A percentile compares a stretch with the other conserved stretches of the same genome.
These are phyloP conservation scores for Syngnathoides biaculeatus DNA, from an alignment of 2,113 vertebrate genomes.

Conservation along the genomic window DNA sequence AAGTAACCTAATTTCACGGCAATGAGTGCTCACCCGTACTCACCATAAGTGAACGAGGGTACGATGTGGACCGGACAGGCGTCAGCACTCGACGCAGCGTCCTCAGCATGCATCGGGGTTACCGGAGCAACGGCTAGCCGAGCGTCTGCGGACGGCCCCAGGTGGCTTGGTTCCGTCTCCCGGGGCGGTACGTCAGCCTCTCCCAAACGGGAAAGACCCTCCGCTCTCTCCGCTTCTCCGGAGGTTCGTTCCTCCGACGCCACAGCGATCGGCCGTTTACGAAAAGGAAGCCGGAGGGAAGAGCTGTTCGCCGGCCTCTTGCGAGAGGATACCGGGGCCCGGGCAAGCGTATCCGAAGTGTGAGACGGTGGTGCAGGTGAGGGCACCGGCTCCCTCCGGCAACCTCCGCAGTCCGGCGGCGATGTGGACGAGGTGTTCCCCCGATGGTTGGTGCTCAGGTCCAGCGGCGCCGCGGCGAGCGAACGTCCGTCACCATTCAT, in stretches of 20 bases:
- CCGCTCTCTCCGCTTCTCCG: background rate
- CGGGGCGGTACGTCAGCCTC: background rate
- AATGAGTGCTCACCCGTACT: background rate
- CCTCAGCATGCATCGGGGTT: conserved; percentile 7
- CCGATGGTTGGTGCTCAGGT: conserved; percentile 65
- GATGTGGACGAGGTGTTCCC: conserved; percentile 20
- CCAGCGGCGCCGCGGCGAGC: conserved; percentile 64
- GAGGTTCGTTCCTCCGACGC: conserved; percentile 38
- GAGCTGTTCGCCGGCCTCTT: conserved; percentile 38
- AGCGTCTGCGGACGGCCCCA: conserved; percentile 1
- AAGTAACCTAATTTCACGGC: background rate
- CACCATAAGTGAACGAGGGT: conserved; percentile 29
- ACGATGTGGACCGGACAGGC: conserved; percentile 7
- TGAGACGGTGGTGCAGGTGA: conserved; percentile 36
- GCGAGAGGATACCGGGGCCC: background rate
- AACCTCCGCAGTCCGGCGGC: background rate
- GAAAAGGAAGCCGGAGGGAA: conserved; percentile 61
- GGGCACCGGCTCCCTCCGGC: background rate
- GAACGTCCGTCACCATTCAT: conserved; percentile 64
- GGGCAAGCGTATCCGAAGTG: background rate
- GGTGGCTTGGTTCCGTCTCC: background rate
- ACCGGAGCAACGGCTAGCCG: background rate
- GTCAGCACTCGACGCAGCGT: conserved; percentile 3
- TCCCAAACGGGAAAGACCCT: background rate
- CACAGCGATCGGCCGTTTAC: conserved; percentile 64